Evolutionary conservation across 1,140 invertebrate genomes (phyloP).

Genomic region (Conus betulinus): DNA sequence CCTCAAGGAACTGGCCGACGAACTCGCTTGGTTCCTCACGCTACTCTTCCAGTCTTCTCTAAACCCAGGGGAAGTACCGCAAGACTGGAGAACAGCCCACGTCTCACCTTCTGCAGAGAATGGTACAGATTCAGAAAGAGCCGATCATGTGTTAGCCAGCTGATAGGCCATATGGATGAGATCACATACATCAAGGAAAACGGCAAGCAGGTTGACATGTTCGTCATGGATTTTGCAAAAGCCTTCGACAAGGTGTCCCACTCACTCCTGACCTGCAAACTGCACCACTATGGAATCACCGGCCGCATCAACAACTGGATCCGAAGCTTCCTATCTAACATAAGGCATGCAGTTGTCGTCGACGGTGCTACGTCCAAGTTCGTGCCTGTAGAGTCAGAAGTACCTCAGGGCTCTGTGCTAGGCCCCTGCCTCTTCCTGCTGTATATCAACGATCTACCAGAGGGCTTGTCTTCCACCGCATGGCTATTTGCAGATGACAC

Average conservation of each 20-base stretch:
- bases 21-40: background rate
- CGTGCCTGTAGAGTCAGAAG: background rate
- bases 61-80: background rate
- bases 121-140: background rate
- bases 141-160: background rate
- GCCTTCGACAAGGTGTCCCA: background rate
- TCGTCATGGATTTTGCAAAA: background rate
- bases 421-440: background rate
- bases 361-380: background rate
- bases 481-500: too few relatives aligned
- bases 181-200: background rate
- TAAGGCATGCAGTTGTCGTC: background rate
- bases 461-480: too few relatives aligned
- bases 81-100: slow-evolving; percentile 14
- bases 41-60: background rate
- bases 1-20: slow-evolving; percentile 12
- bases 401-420: background rate
- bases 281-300: background rate
- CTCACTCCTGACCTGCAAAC: background rate
- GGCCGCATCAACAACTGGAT: background rate
- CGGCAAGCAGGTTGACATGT: too few relatives aligned
- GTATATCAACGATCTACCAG: too few relatives aligned
- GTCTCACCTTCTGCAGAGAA: background rate
- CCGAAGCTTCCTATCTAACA: background rate
- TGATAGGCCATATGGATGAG: background rate